These are phyloP conservation scores for Charadrius vociferus DNA, from an alignment of 2,113 vertebrate species.

Conservation along the genomic window DNA sequence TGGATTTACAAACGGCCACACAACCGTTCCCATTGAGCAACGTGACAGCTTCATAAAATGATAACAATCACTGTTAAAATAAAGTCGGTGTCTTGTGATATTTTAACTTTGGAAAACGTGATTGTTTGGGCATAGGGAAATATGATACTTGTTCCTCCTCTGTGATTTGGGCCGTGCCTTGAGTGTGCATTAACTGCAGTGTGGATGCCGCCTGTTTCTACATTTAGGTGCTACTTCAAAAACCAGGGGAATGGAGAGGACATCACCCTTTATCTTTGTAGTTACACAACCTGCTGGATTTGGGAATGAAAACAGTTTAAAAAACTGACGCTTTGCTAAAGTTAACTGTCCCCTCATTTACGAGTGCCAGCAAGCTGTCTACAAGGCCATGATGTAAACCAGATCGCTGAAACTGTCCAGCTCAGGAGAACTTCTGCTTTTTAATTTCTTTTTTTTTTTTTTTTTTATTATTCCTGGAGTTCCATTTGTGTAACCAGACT, in stretches of 20 bases:
- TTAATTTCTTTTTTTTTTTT: accelerated
- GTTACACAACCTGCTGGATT: accelerated
- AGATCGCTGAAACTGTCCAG: neutral
- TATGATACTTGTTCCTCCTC: neutral
- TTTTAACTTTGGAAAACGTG: neutral
- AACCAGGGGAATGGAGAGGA: neutral
- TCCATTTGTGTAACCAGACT: neutral
- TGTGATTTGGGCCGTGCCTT: neutral
- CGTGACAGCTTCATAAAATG: accelerated
- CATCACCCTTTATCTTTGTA: neutral
- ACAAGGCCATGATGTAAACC: neutral
- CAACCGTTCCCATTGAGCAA: neutral
- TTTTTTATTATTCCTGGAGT: neutral
- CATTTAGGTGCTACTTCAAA: neutral
- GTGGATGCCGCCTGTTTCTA: neutral
- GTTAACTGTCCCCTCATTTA: neutral
- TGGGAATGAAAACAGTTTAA: neutral
- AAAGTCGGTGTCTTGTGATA: accelerated
- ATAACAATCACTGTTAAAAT: neutral
- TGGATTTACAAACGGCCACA: neutral
- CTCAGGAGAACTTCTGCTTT: neutral
- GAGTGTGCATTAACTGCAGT: accelerated
- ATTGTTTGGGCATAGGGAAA: accelerated
- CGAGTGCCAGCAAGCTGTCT: neutral
- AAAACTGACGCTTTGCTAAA: neutral